Conservation (phyloP, 1,140 invertebrate genomes). For the Hyles vespertilio region DNA sequence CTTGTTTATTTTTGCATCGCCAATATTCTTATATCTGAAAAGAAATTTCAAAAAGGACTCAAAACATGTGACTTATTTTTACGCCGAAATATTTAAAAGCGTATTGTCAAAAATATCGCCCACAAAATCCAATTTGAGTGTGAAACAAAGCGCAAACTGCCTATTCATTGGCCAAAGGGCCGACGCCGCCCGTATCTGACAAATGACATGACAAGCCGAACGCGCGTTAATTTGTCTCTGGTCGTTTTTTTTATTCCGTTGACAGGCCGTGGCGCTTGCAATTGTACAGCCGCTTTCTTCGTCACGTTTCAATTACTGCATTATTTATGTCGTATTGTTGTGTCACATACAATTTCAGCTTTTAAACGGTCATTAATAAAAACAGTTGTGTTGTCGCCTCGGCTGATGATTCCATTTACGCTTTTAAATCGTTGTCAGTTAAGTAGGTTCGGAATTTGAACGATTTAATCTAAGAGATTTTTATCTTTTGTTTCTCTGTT, state of each 20-base stretch:
- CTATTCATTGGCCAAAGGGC: constrained; percentile 2
- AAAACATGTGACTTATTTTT: too few species aligned
- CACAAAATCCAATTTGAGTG: too few species aligned
- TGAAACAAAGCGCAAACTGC: too few species aligned
- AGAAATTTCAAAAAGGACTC: too few species aligned
- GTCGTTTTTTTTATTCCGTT: constrained; percentile 22
- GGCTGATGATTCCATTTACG: neutral
- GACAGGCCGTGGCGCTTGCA: constrained; percentile 24
- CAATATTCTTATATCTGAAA: too few species aligned
- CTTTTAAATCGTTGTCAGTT: neutral
- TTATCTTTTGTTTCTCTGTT: too few species aligned
- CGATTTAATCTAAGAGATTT: too few species aligned
- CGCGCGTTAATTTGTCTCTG: constrained; percentile 33
- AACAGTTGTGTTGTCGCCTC: neutral
- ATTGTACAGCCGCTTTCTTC: constrained; percentile 32
- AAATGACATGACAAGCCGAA: constrained; percentile 40
- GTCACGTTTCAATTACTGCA: constrained; percentile 33
- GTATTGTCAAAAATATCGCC: too few species aligned
- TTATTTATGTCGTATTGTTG: constrained; percentile 18
- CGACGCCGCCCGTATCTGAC: constrained; percentile 24
- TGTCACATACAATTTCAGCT: constrained; percentile 17
- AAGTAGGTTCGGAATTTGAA: neutral
- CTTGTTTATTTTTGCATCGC: too few species aligned
- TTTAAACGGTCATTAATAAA: constrained; percentile 16
- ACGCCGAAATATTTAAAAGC: too few species aligned